Evolutionary conservation across 2,113 vertebrate species (phyloP).

Genomic region (Acanthisitta chloris): DNA sequence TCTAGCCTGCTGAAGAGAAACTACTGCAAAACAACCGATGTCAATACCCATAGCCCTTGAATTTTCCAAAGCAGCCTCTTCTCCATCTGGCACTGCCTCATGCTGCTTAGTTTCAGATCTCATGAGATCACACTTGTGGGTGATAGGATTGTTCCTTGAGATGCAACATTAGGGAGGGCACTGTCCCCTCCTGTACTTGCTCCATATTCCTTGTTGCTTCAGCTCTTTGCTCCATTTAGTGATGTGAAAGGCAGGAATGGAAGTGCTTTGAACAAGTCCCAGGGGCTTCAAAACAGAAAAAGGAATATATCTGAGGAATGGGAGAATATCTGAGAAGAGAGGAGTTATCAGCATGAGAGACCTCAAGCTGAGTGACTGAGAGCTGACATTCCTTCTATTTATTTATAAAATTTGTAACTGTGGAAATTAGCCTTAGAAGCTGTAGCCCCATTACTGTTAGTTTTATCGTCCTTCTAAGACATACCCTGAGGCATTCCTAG

Average conservation of each 20-base stretch:
- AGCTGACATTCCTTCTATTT: constrained; percentile 77
- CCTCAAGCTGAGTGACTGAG: constrained; percentile 75
- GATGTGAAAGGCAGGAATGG: constrained; percentile 13
- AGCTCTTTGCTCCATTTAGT: constrained; percentile 13
- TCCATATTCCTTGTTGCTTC: background rate
- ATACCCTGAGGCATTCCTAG: constrained; percentile 70
- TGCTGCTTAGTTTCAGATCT: background rate
- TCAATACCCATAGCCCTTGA: background rate
- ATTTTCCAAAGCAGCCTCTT: background rate
- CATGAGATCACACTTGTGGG: background rate
- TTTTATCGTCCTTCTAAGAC: constrained; percentile 79
- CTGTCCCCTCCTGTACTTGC: background rate
- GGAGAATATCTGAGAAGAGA: constrained; percentile 49
- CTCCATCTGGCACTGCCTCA: background rate
- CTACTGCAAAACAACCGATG: background rate
- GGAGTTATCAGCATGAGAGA: constrained; percentile 64
- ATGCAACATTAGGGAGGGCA: background rate
- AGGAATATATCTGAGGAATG: constrained; percentile 30
- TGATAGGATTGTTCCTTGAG: background rate
- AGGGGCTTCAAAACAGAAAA: constrained; percentile 20
- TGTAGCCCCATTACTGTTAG: constrained; percentile 79
- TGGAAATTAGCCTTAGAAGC: constrained; percentile 80
- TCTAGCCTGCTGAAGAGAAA: background rate
- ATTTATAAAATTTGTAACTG: constrained; percentile 81
- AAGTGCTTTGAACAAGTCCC: constrained; percentile 45